Base-by-base conservation (phyloP, 2,113 vertebrate genomes). In the Mastomys coucha region DNA sequence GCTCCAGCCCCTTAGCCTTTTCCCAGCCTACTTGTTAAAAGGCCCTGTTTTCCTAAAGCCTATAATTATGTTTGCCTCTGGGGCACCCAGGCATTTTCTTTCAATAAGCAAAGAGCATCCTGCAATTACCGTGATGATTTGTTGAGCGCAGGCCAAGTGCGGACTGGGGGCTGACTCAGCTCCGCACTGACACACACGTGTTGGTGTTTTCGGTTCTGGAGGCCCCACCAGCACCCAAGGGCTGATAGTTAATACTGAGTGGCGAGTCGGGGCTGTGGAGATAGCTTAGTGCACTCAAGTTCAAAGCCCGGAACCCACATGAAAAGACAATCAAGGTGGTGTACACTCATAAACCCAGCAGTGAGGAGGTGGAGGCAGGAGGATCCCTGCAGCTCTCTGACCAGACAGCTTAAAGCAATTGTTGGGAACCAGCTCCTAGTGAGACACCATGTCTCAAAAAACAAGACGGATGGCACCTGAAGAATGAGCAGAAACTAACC, bases 161-260 rank as follows among this genome's bases (percentile, higher is more conserved):
- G 93, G 87, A 69, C 72, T n/a, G 72, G 85, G 85, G 94, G 82
- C 92, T 94, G 96, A 98, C 88, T 96, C 98, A 96, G 89, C 95
- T 94, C 95, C 93, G 96, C 97, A 97, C 98, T 95, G 92, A 85
- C 77, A 88, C 90, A 85, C 96, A 95, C 45, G 89, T 67, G 7
- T 78, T 88, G 96, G 89, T 17, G 2, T 90, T 60, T 91, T 89
- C 72, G 73, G 82, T 98, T 96, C 96, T 5, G 76, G 96, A 97
- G 91, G 84, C 93, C 69, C 39, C 1, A 0, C 91, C 2, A 70
- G 94, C 56, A 58, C 96, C 87, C 97, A 82, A 65, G 69, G 96
- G 96, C 96, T 93, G 89, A 92, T 97, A 96, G 97, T 98, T 98
- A 97, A 97, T 98, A 97, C 97, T 97, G 60, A 88, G 39, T 14